Percentiles rank a stretch among this genome's conserved stretches.
These are phyloP conservation scores for Charina bottae DNA, from an alignment of 2,113 vertebrate species.

Conservation along the genomic window DNA sequence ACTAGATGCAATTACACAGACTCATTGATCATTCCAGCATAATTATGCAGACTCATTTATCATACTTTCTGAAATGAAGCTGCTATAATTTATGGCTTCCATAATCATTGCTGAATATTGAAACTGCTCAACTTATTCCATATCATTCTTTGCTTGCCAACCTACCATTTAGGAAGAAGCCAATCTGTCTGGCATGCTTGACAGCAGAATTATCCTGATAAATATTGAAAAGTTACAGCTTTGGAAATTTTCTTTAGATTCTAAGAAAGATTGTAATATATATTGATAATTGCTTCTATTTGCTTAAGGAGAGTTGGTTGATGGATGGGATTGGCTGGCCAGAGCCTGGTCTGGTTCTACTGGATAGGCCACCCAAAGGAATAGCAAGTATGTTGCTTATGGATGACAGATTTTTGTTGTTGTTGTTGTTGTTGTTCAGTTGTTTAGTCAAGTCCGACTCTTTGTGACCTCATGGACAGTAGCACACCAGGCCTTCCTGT, in stretches of 20 bases:
- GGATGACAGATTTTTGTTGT: not conserved
- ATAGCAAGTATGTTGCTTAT: not conserved
- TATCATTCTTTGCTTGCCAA: not conserved
- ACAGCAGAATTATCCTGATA: not conserved
- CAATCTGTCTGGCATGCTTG: conserved; percentile 17
- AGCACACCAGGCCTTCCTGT: too few relatives aligned
- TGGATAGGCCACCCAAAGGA: not conserved
- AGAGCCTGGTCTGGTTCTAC: not conserved
- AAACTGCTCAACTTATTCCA: not conserved
- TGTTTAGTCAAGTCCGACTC: too few relatives aligned
- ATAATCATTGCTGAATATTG: conserved; percentile 30
- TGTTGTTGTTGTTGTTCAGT: too few relatives aligned
- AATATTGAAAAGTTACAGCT: not conserved
- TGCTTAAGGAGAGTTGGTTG: not conserved
- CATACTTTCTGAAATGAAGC: conserved; percentile 39
- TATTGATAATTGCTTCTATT: not conserved
- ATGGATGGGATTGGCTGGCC: not conserved
- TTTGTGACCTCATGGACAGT: too few relatives aligned
- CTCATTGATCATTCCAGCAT: conserved; percentile 41
- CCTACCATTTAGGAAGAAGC: conserved; percentile 13
- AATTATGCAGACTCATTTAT: conserved; percentile 47
- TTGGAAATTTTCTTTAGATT: not conserved
- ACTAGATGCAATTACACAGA: conserved; percentile 48
- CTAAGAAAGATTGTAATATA: not conserved
- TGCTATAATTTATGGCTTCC: conserved; percentile 28